A percentile compares a stretch with the other conserved stretches of the same genome.
Evolutionary conservation across 2,888 invertebrate species (phyloP).

Genomic region (Mimachlamys varia): DNA sequence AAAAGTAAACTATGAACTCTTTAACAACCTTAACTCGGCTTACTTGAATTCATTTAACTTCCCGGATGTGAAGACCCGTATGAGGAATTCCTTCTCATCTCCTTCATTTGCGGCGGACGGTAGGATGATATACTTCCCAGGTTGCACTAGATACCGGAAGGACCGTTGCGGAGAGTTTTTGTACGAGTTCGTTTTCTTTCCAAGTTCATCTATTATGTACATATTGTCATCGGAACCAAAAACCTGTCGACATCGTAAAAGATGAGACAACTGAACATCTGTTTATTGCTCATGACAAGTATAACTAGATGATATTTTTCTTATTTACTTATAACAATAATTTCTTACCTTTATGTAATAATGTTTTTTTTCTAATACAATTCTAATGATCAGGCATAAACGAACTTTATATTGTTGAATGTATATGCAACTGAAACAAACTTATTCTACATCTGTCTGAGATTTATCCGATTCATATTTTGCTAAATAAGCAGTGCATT

Average conservation of each 20-base stretch:
- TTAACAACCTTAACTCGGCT: not conserved
- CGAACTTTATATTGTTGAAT: no score
- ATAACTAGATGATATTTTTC: no score
- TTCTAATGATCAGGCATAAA: no score
- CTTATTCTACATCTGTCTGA: no score
- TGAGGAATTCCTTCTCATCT: constrained; percentile 67
- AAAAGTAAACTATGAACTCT: no score
- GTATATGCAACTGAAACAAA: no score
- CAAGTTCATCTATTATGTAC: constrained; percentile 59
- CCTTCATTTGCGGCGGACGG: constrained; percentile 69
- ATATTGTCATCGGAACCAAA: constrained; percentile 51
- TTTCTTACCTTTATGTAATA: no score
- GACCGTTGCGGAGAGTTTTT: constrained; percentile 62
- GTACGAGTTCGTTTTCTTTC: constrained; percentile 67
- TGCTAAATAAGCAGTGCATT: no score
- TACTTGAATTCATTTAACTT: constrained; percentile 66
- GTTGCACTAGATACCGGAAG: constrained; percentile 62
- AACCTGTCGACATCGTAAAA: constrained; percentile 50
- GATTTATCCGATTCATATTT: no score
- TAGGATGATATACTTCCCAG: constrained; percentile 69
- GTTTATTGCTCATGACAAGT: no score
- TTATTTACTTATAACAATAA: no score
- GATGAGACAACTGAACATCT: not conserved
- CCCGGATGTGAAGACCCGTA: constrained; percentile 67
- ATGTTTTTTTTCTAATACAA: no score